Percentiles rank a stretch among this genome's conserved stretches.
Conservation (phyloP, 2,113 vertebrate genomes). For the Pavo muticus region DNA sequence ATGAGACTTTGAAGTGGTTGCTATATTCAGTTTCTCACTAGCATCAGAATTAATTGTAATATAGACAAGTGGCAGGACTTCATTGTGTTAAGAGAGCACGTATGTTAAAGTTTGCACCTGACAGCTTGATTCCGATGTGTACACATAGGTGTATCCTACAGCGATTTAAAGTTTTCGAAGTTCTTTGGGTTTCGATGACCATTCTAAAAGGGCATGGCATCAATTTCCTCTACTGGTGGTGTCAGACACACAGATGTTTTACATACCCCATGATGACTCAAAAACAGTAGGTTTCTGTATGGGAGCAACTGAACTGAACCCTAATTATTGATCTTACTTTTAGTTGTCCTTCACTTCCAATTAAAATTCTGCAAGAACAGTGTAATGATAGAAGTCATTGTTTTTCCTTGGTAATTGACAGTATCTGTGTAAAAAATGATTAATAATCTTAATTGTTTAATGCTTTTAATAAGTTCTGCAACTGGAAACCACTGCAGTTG, state of each 20-base stretch:
- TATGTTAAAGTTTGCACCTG: not conserved
- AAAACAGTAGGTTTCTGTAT: not conserved
- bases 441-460: not conserved
- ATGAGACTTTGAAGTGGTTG: not conserved
- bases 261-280: not conserved
- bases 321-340: slow-evolving; percentile 13
- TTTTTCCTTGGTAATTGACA: slow-evolving; percentile 25
- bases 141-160: not conserved
- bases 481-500: not conserved
- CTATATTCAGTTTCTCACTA: not conserved
- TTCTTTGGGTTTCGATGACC: not conserved
- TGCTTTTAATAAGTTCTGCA: not conserved
- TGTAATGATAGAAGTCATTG: not conserved
- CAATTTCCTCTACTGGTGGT: not conserved
- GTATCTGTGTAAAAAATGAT: not conserved
- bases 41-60: not conserved
- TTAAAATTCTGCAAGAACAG: not conserved
- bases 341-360: not conserved
- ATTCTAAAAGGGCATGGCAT: not conserved
- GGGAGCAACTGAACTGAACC: not conserved
- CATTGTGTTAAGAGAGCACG: not conserved
- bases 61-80: not conserved
- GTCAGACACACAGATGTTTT: not conserved
- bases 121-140: not conserved
- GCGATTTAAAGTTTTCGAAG: not conserved